Evolutionary conservation across 2,888 invertebrate genomes (phyloP).

Genomic region (Eurytoma californica): DNA sequence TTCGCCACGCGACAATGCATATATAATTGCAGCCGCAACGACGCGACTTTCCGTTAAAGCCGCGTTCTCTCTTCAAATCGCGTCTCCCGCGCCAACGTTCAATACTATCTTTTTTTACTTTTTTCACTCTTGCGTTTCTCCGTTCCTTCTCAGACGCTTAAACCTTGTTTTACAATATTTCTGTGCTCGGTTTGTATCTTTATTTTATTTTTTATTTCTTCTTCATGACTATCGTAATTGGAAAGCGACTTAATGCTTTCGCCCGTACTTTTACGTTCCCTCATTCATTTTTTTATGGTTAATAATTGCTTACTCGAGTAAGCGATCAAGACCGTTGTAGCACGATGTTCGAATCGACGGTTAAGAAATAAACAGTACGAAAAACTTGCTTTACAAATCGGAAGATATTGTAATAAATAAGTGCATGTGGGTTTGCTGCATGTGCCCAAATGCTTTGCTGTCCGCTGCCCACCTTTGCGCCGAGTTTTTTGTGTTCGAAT

Average conservation of each 20-base stretch:
- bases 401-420: conserved; percentile 50
- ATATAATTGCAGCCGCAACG: conserved; percentile 51
- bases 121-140: not conserved
- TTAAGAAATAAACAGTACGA: conserved; percentile 25
- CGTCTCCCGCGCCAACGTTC: conserved; percentile 5
- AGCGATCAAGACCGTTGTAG: too few species aligned
- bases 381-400: conserved; percentile 19
- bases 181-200: not conserved
- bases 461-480: conserved; percentile 65
- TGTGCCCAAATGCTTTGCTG: conserved; percentile 73
- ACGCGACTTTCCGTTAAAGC: not conserved
- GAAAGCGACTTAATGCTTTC: not conserved
- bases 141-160: not conserved
- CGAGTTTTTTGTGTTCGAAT: conserved; percentile 46
- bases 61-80: conserved; percentile 20
- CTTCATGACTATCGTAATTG: not conserved
- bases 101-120: not conserved
- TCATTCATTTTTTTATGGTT: not conserved
- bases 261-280: not conserved
- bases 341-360: conserved; percentile 11
- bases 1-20: conserved; percentile 59
- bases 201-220: conserved; percentile 15
- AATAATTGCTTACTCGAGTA: not conserved
- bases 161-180: not conserved
- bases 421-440: conserved; percentile 74